Base-by-base conservation (phyloP, 2,113 vertebrate genomes). In the Psilopsiagon aurifrons region DNA sequence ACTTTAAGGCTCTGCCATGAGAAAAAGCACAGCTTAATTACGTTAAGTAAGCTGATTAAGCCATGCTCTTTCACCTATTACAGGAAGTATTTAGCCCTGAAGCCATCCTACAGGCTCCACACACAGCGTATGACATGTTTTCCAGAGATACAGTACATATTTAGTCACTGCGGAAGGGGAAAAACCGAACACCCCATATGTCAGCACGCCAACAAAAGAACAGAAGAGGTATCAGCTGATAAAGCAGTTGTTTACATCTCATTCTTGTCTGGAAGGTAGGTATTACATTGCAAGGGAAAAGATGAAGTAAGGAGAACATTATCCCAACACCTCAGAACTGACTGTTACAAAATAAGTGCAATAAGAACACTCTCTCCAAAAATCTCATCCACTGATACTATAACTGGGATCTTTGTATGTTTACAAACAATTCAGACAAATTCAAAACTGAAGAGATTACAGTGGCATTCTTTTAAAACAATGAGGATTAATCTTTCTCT, bases 41-140 rank as follows among this genome's bases (percentile, higher is more conserved):
- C 64, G 49, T 86, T 95, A 96, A 96, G 87, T 97, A 93, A 97
- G 91, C 69, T 93, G 94, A 93, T 95, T 97, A 96, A 96, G 73
- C 88, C 74, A 82, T 71, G 92, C 81, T 94, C 90, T 86, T 97
- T 96, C 77, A 96, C 96, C 69, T 95, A 92, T 63, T 95, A 86
- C 83, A 96, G 89, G 68, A 86, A 96, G 91, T 80, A 80, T 31
- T 88, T 92, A 89, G 69, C 85, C 88, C 86, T 77, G 46, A n/a
- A 94, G 88, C 89, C 55, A 89, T 91, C 87, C 93, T 90, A 83
- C 80, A 92, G 92, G 92, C 86, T 67, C 73, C 69, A 81, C 59
- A 7, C 57, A 49, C 47, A 75, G n/a, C 0, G 0, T 29, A 64
- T 28, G 82, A 85, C 92, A 89, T 80, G 90, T 95, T 96, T 83